phyloP scores from a whole-genome alignment of 2,888 invertebrate genomes.

The Embidobia sp. region DNA sequence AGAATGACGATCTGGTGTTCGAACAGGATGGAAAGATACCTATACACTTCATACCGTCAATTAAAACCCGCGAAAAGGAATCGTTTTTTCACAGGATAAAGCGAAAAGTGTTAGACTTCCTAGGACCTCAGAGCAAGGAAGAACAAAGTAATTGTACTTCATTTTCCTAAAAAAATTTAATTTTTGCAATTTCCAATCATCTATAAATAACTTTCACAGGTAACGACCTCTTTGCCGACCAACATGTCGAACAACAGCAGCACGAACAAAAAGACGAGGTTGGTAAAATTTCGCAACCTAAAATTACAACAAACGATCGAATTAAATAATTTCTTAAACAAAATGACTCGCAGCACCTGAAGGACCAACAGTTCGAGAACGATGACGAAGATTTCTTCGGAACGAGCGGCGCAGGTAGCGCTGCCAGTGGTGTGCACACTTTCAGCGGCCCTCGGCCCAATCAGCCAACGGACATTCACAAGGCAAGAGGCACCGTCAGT shows the following conservation, averaged over 20 bases:
- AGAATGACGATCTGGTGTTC: conserved; percentile 78
- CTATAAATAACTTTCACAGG: not conserved
- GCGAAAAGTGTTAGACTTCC: conserved; percentile 65
- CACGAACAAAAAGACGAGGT: not conserved
- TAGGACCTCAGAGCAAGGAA: conserved; percentile 23
- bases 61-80: conserved; percentile 69
- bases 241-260: too few relatives aligned
- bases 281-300: too few relatives aligned
- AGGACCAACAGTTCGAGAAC: conserved; percentile 54
- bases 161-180: not conserved
- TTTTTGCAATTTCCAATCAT: not conserved
- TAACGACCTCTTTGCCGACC: conserved; percentile 2
- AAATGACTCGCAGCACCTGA: conserved; percentile 10
- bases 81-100: conserved; percentile 80
- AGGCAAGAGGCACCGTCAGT: conserved; percentile 35
- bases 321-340: too few relatives aligned
- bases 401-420: conserved; percentile 77
- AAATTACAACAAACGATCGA: too few relatives aligned
- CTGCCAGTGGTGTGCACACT: conserved; percentile 61
- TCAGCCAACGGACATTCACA: conserved; percentile 13
- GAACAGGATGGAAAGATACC: conserved; percentile 73
- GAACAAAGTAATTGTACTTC: conserved; percentile 24
- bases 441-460: not conserved
- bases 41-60: conserved; percentile 65
- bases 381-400: conserved; percentile 77